A percentile compares a stretch with the other conserved stretches of the same genome.
Conservation (phyloP, 2,113 vertebrate genomes). For the Thinocorus orbignyianus region DNA sequence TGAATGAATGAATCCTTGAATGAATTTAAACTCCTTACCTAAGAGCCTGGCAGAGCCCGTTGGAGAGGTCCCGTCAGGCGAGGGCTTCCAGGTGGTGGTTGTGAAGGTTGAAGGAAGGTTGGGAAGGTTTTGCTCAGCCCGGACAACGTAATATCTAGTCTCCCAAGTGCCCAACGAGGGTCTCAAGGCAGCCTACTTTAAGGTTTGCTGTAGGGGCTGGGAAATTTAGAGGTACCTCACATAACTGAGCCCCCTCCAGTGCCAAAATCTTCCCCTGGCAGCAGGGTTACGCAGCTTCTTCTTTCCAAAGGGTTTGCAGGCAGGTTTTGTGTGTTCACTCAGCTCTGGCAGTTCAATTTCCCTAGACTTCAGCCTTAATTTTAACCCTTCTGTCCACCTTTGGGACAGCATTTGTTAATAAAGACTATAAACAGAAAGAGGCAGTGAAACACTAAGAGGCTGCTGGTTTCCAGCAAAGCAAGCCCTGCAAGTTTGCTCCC, state of each 20-base stretch:
- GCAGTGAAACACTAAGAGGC: neutral
- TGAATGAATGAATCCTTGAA: neutral
- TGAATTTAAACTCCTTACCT: neutral
- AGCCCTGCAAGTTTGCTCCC: neutral
- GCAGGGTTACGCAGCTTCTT: neutral
- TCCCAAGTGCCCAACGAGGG: neutral
- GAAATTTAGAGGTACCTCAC: neutral
- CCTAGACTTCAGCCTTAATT: neutral
- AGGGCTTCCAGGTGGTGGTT: neutral
- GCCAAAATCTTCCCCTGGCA: neutral
- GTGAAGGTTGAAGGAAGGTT: too few species aligned
- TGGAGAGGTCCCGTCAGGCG: neutral
- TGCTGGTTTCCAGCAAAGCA: neutral
- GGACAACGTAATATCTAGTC: neutral
- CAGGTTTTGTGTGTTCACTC: neutral
- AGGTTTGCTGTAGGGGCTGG: neutral
- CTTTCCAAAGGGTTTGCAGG: neutral
- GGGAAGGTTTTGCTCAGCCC: neutral
- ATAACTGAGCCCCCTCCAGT: neutral
- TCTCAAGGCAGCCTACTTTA: neutral
- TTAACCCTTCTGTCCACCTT: neutral
- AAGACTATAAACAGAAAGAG: neutral
- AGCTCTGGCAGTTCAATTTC: neutral
- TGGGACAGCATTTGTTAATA: neutral
- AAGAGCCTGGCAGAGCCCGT: neutral